These are phyloP conservation scores for Ericerus pela DNA, from an alignment of 1,140 invertebrate genomes.

Conservation along the genomic window DNA sequence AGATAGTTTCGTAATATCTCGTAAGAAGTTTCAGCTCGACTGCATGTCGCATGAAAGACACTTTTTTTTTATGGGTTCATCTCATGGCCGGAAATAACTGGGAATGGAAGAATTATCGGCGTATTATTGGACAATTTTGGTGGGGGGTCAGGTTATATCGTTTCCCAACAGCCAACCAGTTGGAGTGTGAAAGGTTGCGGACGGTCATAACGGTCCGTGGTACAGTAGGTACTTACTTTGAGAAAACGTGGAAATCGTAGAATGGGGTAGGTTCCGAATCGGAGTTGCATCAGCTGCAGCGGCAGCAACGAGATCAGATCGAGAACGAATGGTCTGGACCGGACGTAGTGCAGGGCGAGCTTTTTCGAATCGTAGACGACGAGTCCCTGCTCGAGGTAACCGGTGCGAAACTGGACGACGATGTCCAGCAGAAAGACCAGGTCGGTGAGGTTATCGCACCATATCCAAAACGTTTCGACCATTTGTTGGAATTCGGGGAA, in stretches of 20 bases:
- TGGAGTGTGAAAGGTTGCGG: neutral
- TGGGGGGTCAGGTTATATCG: no score
- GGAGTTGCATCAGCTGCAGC: constrained; percentile 68
- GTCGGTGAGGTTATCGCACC: constrained; percentile 70
- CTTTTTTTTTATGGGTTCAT: no score
- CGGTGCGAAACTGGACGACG: constrained; percentile 78
- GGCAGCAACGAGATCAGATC: constrained; percentile 72
- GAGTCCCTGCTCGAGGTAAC: constrained; percentile 76
- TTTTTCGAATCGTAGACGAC: constrained; percentile 71
- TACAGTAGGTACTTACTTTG: constrained; percentile 40
- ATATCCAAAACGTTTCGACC: constrained; percentile 55
- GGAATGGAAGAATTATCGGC: no score
- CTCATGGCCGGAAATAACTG: no score
- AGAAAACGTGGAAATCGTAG: constrained; percentile 68
- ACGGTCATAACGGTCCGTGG: no score
- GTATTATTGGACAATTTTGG: no score
- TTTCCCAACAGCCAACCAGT: no score
- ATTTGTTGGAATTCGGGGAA: constrained; percentile 74
- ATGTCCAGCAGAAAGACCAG: constrained; percentile 75
- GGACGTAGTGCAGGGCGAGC: constrained; percentile 72
- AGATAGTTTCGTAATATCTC: no score
- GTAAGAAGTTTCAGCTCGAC: no score
- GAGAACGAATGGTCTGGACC: constrained; percentile 69
- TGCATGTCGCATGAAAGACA: no score
- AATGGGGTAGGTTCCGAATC: constrained; percentile 61